Evolutionary conservation across 2,113 vertebrate species (phyloP).

Genomic region (Megatriorchis doriae): DNA sequence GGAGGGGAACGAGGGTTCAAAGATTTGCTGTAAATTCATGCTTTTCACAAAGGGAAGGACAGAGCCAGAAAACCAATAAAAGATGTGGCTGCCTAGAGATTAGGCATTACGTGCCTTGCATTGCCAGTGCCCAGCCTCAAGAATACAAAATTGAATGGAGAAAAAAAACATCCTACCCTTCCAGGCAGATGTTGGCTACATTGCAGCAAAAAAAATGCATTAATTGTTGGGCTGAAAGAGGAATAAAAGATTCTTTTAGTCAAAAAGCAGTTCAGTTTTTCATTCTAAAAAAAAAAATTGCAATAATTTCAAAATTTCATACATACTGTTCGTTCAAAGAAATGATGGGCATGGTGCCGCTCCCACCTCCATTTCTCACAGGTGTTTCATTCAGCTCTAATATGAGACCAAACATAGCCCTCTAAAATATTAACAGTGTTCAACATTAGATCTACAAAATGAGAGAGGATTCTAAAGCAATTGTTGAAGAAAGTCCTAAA

Average conservation of each 20-base stretch:
- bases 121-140: not conserved
- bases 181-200: not conserved
- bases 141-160: not conserved
- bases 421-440: not conserved
- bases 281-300: not conserved
- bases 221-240: not conserved
- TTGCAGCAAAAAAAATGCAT: not conserved
- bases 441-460: not conserved
- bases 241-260: not conserved
- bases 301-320: not conserved
- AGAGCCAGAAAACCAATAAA: not conserved
- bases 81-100: not conserved
- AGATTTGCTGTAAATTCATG: not conserved
- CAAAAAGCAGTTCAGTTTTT: not conserved
- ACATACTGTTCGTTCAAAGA: not conserved
- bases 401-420: not conserved
- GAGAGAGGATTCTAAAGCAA: not conserved
- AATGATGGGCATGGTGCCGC: not conserved
- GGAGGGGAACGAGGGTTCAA: not conserved
- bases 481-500: not conserved
- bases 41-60: not conserved
- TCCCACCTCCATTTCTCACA: not conserved
- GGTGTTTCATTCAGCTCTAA: not conserved
- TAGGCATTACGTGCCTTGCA: not conserved
- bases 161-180: not conserved